phyloP scores from a whole-genome alignment of 2,888 invertebrate species.

The Sarcophaga variegata region DNA sequence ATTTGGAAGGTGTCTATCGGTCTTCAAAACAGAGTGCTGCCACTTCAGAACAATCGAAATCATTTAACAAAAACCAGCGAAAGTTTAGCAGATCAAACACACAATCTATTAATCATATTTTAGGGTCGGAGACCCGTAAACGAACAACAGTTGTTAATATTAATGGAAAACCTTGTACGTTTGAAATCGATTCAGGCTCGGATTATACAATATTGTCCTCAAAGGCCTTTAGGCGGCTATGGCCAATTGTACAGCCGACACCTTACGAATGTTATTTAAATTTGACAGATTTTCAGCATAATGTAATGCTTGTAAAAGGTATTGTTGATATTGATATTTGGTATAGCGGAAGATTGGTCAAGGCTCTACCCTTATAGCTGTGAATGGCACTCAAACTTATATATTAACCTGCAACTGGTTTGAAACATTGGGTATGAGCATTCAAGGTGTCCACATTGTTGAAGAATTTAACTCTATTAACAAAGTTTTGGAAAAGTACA shows the following conservation, averaged over 20 bases:
- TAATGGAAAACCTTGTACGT: constrained; percentile 31
- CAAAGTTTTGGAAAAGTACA: background rate
- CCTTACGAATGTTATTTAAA: constrained; percentile 28
- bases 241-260: constrained; percentile 27
- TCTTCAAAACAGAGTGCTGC: no score
- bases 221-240: constrained; percentile 13
- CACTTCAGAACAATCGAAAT: no score
- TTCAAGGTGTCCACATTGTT: no score
- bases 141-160: constrained; percentile 14
- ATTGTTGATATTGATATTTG: constrained; percentile 43
- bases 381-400: constrained; percentile 35
- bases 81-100: no score
- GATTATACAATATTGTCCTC: constrained; percentile 52
- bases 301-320: constrained; percentile 47
- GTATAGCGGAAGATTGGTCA: constrained; percentile 56
- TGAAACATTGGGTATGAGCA: no score
- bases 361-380: no score
- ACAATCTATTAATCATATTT: no score
- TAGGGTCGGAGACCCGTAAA: no score
- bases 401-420: no score
- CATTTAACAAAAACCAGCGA: no score
- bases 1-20: no score
- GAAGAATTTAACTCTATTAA: background rate
- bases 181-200: constrained; percentile 55
- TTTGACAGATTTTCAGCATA: constrained; percentile 49